Conservation (phyloP, 1,140 invertebrate species). For the Drosophila yakuba region DNA sequence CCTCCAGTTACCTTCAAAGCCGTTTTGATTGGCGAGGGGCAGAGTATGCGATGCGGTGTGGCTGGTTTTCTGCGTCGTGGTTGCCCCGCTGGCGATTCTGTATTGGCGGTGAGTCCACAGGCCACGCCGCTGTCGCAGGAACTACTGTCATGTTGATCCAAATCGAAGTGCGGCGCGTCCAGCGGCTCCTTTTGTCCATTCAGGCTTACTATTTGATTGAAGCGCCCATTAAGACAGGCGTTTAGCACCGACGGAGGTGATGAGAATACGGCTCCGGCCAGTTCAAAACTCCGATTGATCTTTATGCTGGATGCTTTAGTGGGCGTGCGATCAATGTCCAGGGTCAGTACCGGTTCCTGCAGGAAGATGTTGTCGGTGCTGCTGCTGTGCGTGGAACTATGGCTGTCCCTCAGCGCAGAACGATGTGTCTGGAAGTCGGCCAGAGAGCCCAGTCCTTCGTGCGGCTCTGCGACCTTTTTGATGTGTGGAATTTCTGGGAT, state of each 20-base stretch:
- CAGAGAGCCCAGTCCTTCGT: slow-evolving; percentile 19
- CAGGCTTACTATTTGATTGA: slow-evolving; percentile 80
- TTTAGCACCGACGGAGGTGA: slow-evolving; percentile 70
- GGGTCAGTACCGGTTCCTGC: slow-evolving; percentile 79
- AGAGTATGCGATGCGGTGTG: slow-evolving; percentile 83
- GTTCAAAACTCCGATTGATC: slow-evolving; percentile 79
- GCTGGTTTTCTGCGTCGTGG: slow-evolving; percentile 74
- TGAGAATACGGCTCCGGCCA: slow-evolving; percentile 72
- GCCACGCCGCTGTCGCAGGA: slow-evolving; percentile 84
- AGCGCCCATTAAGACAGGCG: slow-evolving; percentile 74
- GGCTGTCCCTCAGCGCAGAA: slow-evolving; percentile 63
- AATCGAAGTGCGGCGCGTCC: slow-evolving; percentile 21
- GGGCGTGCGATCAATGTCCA: slow-evolving; percentile 82
- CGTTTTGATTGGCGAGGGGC: slow-evolving; percentile 80
- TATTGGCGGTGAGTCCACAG: slow-evolving; percentile 40
- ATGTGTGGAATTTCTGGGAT: slow-evolving; percentile 5
- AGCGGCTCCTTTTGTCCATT: slow-evolving; percentile 49
- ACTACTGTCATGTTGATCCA: slow-evolving; percentile 80
- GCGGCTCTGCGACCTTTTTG: slow-evolving; percentile 22
- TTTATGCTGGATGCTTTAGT: slow-evolving; percentile 82
- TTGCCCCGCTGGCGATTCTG: slow-evolving; percentile 35
- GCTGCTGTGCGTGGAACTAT: slow-evolving; percentile 71
- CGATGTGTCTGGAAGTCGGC: slow-evolving; percentile 71
- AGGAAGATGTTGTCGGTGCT: slow-evolving; percentile 83
- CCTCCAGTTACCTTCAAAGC: slow-evolving; percentile 19